These are phyloP conservation scores for Epirrita christyi DNA, from an alignment of 2,888 invertebrate genomes.

Conservation along the genomic window DNA sequence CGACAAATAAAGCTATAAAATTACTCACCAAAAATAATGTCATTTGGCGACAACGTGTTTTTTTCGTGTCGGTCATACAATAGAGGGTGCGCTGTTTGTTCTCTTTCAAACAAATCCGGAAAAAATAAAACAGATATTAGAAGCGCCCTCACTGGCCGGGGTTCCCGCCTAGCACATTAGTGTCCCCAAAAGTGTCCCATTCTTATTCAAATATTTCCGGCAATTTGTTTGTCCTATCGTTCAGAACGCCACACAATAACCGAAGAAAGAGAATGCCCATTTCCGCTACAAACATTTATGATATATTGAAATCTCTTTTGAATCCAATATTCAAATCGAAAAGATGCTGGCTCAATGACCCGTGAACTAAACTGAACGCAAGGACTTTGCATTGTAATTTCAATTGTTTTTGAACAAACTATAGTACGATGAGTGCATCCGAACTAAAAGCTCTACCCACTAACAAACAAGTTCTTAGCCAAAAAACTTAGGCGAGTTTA, in stretches of 20 bases:
- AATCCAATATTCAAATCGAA: conserved; percentile 25
- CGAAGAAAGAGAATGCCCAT: conserved; percentile 55
- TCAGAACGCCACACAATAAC: conserved; percentile 64
- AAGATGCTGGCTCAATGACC: conserved; percentile 26
- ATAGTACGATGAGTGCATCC: conserved; percentile 37
- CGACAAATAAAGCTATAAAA: conserved; percentile 76
- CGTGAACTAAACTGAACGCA: conserved; percentile 11
- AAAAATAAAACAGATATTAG: conserved; percentile 83
- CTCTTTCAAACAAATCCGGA: conserved; percentile 80
- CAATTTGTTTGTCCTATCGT: conserved; percentile 80
- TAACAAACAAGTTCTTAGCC: conserved; percentile 63
- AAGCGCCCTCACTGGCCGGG: conserved; percentile 62
- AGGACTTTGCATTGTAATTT: conserved; percentile 29
- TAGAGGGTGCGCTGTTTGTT: conserved; percentile 70
- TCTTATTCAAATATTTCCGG: conserved; percentile 83
- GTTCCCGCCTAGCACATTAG: conserved; percentile 81
- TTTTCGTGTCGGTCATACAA: conserved; percentile 64
- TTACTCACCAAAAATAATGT: conserved; percentile 70
- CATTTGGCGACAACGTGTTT: conserved; percentile 71
- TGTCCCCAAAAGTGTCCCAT: conserved; percentile 75
- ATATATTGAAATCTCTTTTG: conserved; percentile 29
- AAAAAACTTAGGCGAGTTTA: conserved; percentile 72
- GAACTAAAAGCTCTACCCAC: conserved; percentile 46
- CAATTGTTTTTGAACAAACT: conserved; percentile 38
- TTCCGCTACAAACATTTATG: conserved; percentile 41